phyloP scores from a whole-genome alignment of 2,888 invertebrate species.

The Drosophila incognita region DNA sequence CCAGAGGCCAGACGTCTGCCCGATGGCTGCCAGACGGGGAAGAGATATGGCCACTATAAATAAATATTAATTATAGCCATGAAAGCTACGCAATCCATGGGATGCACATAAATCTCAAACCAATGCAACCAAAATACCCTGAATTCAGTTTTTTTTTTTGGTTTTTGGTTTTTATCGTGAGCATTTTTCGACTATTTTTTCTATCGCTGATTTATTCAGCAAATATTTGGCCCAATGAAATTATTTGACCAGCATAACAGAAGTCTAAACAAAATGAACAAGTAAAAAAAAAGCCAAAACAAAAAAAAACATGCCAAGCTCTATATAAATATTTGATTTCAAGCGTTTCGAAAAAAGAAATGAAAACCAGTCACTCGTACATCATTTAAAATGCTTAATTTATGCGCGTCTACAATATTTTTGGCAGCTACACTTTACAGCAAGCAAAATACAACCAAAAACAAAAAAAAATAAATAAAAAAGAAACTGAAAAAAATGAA shows the following conservation, averaged over 20 bases:
- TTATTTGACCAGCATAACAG: conserved; percentile 25
- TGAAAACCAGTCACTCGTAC: conserved; percentile 54
- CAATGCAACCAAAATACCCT: conserved; percentile 24
- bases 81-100: conserved; percentile 26
- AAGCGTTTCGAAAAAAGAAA: conserved; percentile 30
- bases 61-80: conserved; percentile 70
- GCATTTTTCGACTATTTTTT: conserved; percentile 11
- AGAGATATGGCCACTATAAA: conserved; percentile 57
- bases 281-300: neutral
- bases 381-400: conserved; percentile 66
- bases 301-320: conserved; percentile 11
- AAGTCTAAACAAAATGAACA: conserved; percentile 24
- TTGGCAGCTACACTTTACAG: conserved; percentile 69
- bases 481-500: conserved; percentile 18
- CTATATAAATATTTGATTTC: conserved; percentile 54
- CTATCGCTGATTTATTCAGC: conserved; percentile 61
- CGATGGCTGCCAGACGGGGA: neutral
- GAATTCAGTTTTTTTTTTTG: conserved; percentile 14
- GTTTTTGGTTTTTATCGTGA: conserved; percentile 11
- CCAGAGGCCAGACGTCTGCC: conserved; percentile 11
- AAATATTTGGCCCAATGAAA: conserved; percentile 69
- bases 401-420: conserved; percentile 57
- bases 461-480: conserved; percentile 10
- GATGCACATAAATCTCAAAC: conserved; percentile 53
- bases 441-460: conserved; percentile 23